Evolutionary conservation across 2,888 invertebrate species (phyloP).

Genomic region (Heliconius ismenius): DNA sequence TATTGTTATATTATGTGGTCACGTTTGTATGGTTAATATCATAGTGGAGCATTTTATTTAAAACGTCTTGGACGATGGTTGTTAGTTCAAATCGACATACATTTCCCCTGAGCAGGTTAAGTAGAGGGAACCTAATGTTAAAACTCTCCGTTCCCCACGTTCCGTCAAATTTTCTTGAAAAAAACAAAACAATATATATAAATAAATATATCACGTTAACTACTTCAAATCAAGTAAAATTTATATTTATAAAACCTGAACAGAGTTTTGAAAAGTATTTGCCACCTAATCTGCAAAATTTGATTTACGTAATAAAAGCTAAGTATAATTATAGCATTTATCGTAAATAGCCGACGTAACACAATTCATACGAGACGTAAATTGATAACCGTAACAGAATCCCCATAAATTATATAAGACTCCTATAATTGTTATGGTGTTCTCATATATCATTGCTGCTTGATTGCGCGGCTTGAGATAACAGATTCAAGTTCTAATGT

Average conservation of each 20-base stretch:
- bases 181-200: too few relatives aligned
- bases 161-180: too few relatives aligned
- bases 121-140: too few relatives aligned
- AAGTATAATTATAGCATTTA: neutral
- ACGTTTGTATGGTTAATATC: neutral
- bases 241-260: too few relatives aligned
- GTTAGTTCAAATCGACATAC: neutral
- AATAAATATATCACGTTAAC: too few relatives aligned
- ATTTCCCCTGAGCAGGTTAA: neutral
- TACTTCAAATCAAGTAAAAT: too few relatives aligned
- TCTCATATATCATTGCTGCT: conserved; percentile 26
- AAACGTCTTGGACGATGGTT: neutral
- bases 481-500: neutral
- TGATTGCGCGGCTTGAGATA: conserved; percentile 1
- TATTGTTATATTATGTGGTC: conserved; percentile 8
- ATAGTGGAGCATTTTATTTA: neutral
- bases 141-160: too few relatives aligned
- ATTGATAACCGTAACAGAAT: conserved; percentile 34
- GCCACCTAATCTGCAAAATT: neutral
- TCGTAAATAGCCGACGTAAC: conserved; percentile 29
- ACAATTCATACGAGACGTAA: conserved; percentile 34
- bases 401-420: conserved; percentile 32
- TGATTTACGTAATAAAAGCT: neutral
- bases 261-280: neutral
- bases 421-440: conserved; percentile 28